Evolutionary conservation across 2,888 invertebrate genomes (phyloP).

Genomic region (Apocheima hispidaria): DNA sequence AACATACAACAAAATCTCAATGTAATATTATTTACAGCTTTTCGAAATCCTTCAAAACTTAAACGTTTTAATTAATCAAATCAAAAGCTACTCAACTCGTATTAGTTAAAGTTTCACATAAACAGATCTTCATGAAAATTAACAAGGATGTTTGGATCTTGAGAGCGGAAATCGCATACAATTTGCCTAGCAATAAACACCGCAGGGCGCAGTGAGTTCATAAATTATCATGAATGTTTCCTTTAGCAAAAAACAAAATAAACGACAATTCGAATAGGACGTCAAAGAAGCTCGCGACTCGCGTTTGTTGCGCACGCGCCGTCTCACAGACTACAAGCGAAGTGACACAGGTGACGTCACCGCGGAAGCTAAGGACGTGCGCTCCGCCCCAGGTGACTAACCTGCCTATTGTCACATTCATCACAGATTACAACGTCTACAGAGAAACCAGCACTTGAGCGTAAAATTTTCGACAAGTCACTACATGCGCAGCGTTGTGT

Average conservation of each 20-base stretch:
- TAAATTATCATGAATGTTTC: not conserved
- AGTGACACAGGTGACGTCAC: slow-evolving; percentile 64
- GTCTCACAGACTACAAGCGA: slow-evolving; percentile 25
- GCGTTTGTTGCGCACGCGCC: slow-evolving; percentile 46
- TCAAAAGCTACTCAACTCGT: too few relatives aligned
- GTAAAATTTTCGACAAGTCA: not conserved
- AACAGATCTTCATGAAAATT: too few relatives aligned
- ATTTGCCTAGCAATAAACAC: too few relatives aligned
- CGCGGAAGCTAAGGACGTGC: slow-evolving; percentile 77
- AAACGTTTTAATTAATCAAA: too few relatives aligned
- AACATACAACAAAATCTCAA: not conserved
- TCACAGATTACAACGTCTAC: not conserved
- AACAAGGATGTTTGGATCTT: too few relatives aligned
- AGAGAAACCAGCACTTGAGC: not conserved
- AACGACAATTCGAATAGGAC: not conserved
- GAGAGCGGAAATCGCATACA: too few relatives aligned
- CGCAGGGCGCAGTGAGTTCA: not conserved
- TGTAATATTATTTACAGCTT: not conserved
- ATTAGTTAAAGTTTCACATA: too few relatives aligned
- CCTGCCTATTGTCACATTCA: slow-evolving; percentile 38
- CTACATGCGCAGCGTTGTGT: not conserved
- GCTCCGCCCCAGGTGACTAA: slow-evolving; percentile 53
- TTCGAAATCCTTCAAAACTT: too few relatives aligned
- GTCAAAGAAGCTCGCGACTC: slow-evolving; percentile 1
- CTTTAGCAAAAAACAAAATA: not conserved